Conservation (phyloP, 1,140 invertebrate genomes). For the Sweltsa coloradensis region DNA sequence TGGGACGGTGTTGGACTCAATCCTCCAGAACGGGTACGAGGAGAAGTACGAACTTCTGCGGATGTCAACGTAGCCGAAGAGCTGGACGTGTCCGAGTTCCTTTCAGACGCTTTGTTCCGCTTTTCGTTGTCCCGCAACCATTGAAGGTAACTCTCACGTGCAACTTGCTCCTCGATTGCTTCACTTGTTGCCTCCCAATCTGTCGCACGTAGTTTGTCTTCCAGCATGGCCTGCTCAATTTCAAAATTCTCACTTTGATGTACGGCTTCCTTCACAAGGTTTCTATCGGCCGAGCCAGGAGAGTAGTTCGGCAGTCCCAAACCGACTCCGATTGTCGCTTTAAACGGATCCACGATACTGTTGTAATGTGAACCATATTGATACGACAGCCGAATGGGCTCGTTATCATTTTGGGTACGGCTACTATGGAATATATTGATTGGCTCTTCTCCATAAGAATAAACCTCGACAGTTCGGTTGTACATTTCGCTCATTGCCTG, state of each 20-base stretch:
- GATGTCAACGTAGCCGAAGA: conserved; percentile 11
- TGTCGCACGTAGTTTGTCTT: conserved; percentile 82
- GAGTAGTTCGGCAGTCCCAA: conserved; percentile 74
- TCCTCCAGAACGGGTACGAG: conserved; percentile 1
- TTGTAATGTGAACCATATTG: conserved; percentile 86
- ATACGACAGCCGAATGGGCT: conserved; percentile 81
- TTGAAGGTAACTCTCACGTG: conserved; percentile 79
- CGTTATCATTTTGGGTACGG: conserved; percentile 55
- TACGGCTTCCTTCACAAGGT: conserved; percentile 65
- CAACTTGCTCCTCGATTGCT: conserved; percentile 81
- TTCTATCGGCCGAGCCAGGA: conserved; percentile 64
- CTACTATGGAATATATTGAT: conserved; percentile 82
- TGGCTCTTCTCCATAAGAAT: conserved; percentile 78
- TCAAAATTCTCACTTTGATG: conserved; percentile 73
- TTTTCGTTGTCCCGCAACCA: conserved; percentile 66
- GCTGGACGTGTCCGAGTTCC: conserved; percentile 1
- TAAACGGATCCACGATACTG: conserved; percentile 79
- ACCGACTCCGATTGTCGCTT: conserved; percentile 73
- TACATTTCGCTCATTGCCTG: conserved; percentile 90
- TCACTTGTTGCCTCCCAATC: conserved; percentile 92
- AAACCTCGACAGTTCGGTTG: conserved; percentile 85
- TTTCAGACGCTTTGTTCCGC: conserved; percentile 35
- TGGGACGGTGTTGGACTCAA: too few species aligned
- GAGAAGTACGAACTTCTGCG: conserved; percentile 1
- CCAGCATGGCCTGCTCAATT: conserved; percentile 86